A percentile compares a stretch with the other conserved stretches of the same genome.
Evolutionary conservation across 2,797 vertebrate species (phyloP).

Genomic region (Chelon labrosus): DNA sequence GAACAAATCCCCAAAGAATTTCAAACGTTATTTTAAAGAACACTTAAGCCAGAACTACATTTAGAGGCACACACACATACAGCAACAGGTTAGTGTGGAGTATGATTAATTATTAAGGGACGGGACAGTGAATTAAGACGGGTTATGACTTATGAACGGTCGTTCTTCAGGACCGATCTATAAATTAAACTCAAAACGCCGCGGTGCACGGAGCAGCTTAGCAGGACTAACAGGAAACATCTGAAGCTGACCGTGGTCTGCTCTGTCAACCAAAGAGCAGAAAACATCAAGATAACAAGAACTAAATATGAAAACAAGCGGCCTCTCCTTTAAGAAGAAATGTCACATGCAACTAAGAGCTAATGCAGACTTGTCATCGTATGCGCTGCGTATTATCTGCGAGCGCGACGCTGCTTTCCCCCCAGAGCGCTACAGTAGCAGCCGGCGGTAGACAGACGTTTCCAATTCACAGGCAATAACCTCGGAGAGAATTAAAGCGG

Average conservation of each 20-base stretch:
- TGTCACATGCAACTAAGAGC: constrained; percentile 18
- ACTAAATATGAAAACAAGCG: constrained; percentile 37
- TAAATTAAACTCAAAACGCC: constrained; percentile 54
- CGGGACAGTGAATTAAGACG: not conserved
- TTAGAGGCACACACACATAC: not conserved
- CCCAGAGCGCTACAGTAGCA: constrained; percentile 43
- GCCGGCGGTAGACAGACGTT: constrained; percentile 27
- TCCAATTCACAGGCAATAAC: constrained; percentile 41
- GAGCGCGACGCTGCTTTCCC: constrained; percentile 24
- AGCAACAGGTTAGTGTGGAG: not conserved
- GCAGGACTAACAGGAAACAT: constrained; percentile 76
- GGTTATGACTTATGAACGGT: constrained; percentile 30
- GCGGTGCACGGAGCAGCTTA: constrained; percentile 36
- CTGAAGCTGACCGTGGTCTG: constrained; percentile 65
- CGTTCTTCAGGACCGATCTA: constrained; percentile 26
- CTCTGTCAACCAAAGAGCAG: constrained; percentile 57
- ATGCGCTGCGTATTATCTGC: constrained; percentile 28
- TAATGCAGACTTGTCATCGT: constrained; percentile 22
- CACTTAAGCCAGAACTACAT: not conserved
- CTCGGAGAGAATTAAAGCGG: constrained; percentile 43
- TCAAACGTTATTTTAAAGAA: not conserved
- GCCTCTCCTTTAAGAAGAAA: constrained; percentile 21
- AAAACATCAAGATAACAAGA: constrained; percentile 64
- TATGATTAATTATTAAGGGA: constrained; percentile 20
- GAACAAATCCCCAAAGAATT: constrained; percentile 14